Evolutionary conservation across 2,888 invertebrate species (phyloP).

Genomic region (Rhorus exstirpatorius): DNA sequence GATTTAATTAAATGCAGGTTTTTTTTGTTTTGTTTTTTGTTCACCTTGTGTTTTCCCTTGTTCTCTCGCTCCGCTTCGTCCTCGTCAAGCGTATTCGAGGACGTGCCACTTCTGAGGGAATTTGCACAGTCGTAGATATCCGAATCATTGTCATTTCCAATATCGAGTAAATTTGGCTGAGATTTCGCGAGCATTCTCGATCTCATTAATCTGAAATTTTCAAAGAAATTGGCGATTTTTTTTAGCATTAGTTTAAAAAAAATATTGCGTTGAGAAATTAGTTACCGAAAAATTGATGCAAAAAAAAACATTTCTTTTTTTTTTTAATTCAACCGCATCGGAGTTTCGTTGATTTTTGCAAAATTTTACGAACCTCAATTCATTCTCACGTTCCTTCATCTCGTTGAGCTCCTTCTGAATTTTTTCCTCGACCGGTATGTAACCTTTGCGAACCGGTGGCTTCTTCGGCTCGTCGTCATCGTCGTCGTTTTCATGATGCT

Average conservation of each 20-base stretch:
- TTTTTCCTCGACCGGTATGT: constrained; percentile 94
- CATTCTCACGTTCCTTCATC: constrained; percentile 93
- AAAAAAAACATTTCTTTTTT: constrained; percentile 7
- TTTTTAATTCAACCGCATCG: background rate
- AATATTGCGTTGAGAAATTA: no score
- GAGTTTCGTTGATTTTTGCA: background rate
- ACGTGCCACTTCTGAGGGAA: constrained; percentile 82
- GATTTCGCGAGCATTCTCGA: constrained; percentile 85
- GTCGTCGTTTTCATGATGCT: constrained; percentile 75
- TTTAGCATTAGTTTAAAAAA: no score
- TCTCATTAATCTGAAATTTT: constrained; percentile 83
- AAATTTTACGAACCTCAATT: constrained; percentile 88
- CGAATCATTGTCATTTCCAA: constrained; percentile 83
- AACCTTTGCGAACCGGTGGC: constrained; percentile 90
- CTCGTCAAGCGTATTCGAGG: constrained; percentile 82
- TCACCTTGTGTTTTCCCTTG: constrained; percentile 82
- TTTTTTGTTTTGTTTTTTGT: background rate
- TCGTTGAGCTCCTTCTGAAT: constrained; percentile 95
- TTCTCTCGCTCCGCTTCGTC: constrained; percentile 81
- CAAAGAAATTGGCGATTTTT: no score
- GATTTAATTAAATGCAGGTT: background rate
- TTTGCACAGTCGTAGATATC: constrained; percentile 83
- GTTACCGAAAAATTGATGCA: background rate
- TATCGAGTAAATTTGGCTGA: constrained; percentile 85
- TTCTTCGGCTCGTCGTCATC: constrained; percentile 78